Evolutionary conservation across 1,140 invertebrate genomes (phyloP).

Genomic region (Spodoptera litura): DNA sequence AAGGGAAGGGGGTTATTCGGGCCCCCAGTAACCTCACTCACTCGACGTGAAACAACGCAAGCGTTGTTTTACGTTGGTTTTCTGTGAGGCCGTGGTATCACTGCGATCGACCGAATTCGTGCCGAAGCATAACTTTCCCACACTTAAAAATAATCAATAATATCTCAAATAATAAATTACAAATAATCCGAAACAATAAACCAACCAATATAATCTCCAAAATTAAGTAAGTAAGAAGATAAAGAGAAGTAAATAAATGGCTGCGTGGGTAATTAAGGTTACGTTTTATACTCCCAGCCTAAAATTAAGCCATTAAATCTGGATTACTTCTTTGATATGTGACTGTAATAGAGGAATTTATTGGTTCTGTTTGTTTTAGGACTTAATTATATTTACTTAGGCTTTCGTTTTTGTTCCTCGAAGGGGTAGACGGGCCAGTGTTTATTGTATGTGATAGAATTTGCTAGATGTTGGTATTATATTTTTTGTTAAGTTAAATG

Average conservation of each 20-base stretch:
- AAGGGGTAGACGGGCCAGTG: background rate
- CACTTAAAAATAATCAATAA: too few species aligned
- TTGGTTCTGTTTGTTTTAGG: slow-evolving; percentile 4
- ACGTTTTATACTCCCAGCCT: background rate
- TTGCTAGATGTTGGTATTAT: too few species aligned
- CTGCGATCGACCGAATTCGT: too few species aligned
- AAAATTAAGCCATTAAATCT: slow-evolving; percentile 19
- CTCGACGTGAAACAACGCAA: too few species aligned
- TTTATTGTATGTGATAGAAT: too few species aligned
- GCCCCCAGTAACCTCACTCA: too few species aligned
- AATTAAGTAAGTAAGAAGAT: slow-evolving; percentile 24
- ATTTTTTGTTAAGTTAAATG: too few species aligned
- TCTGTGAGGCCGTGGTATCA: too few species aligned
- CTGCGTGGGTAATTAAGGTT: slow-evolving; percentile 4
- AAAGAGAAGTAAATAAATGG: slow-evolving; percentile 13
- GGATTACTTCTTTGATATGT: slow-evolving; percentile 20
- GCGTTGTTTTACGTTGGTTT: too few species aligned
- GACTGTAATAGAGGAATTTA: slow-evolving; percentile 11
- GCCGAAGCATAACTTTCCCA: too few species aligned
- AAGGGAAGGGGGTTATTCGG: too few species aligned
- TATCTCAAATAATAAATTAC: too few species aligned
- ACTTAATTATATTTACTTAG: slow-evolving; percentile 10
- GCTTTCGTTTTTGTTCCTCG: background rate
- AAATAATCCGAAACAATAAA: background rate
- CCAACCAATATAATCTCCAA: background rate